Conservation (phyloP, 2,888 invertebrate genomes). For the Cantharis rufa region DNA sequence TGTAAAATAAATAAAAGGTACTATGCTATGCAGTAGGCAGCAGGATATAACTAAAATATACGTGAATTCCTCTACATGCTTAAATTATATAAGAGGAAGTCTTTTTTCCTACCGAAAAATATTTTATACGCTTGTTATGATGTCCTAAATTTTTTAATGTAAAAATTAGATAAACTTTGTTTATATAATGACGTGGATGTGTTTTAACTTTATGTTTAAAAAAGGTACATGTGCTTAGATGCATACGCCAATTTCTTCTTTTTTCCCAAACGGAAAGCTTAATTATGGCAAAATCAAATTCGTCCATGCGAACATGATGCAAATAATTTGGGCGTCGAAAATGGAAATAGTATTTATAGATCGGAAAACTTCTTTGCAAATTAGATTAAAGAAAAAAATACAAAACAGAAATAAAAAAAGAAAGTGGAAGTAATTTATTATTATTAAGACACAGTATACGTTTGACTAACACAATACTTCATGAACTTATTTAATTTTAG, state of each 20-base stretch:
- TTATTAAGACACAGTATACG: background rate
- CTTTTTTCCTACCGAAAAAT: background rate
- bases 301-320: too few relatives aligned
- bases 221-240: background rate
- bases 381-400: background rate
- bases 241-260: background rate
- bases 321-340: background rate
- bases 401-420: background rate
- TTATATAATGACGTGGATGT: background rate
- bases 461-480: background rate
- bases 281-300: too few relatives aligned
- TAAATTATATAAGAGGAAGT: background rate
- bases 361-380: background rate
- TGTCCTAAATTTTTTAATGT: background rate
- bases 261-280: background rate
- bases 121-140: background rate
- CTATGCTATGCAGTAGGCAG: conserved; percentile 17
- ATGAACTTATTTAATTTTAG: conserved; percentile 24
- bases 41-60: conserved; percentile 25
- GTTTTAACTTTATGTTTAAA: background rate
- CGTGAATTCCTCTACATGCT: background rate
- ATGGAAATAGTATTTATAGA: background rate
- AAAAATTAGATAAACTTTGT: background rate
- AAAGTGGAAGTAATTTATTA: background rate
- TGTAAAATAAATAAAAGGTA: conserved; percentile 20